Base-by-base conservation (phyloP, 2,888 invertebrate species). In the Colletes collaris region DNA sequence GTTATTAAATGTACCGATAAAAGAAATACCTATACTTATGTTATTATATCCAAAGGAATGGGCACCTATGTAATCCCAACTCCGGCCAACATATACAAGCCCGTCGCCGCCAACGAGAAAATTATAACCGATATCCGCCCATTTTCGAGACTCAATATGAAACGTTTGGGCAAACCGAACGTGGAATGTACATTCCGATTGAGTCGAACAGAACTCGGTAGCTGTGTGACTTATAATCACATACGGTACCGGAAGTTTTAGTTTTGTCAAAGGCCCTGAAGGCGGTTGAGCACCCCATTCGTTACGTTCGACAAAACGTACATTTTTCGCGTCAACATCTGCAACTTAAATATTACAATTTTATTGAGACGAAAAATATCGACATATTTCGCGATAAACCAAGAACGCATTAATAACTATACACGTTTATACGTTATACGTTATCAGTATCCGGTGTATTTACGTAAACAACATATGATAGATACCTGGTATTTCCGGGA, bases 21-120 rank as follows among this genome's bases (percentile, higher is more conserved):
- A 96, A 4, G 95, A 95, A 8, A 97, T 95, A 2, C 96, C 96
- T 46, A 97, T 94, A 88, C 96, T 96, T 66, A 92, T 94, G 13
- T 91, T 91, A 90, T 97, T 97, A 89, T 95, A 96, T 58, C 95
- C 89, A 56, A 94, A 94, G 0, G 96, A 95, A 88, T 97, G 97
- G 0, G 97, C 96, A 0, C 97, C 97, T 58, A 95, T 93, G 76
- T 93, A 92, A 82, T 95, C 95, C 97, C 97, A 97, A 0, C 96
- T 96, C 4, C 97, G 95, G 0, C 96, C 97, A 83, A 94, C 95
- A 90, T 97, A 97, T 0, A 95, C 96, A 8, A 95, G 94, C 0
- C 97, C 97, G 89, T 97, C 97, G 4, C 97, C 97, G 0, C 97
- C 97, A 2, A 97, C 95, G 2, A 97, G 92, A 86, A 97, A 97